A percentile compares a stretch with the other conserved stretches of the same genome.
Conservation (phyloP, 2,888 invertebrate species). For the Oxystoma pomonae region DNA sequence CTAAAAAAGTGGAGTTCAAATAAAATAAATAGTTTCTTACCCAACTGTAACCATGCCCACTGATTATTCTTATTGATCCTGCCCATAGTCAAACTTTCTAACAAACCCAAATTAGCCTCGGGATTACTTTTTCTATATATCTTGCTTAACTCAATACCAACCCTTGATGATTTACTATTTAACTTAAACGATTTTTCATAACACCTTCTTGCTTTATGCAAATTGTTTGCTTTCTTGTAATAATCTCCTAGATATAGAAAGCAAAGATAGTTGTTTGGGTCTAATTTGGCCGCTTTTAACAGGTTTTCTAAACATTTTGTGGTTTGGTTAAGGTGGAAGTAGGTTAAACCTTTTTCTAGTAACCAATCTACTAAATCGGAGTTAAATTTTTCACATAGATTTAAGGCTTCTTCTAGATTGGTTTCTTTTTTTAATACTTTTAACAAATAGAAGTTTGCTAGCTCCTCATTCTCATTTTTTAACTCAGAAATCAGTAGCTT, state of each 20-base stretch:
- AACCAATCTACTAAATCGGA: conserved; percentile 52
- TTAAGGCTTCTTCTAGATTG: conserved; percentile 54
- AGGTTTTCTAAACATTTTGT: conserved; percentile 60
- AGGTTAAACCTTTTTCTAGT: conserved; percentile 57
- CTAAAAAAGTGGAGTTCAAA: no score
- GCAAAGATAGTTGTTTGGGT: conserved; percentile 69
- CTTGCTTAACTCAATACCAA: conserved; percentile 71
- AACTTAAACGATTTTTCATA: conserved; percentile 79
- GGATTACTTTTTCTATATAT: conserved; percentile 53
- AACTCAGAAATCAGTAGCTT: conserved; percentile 42
- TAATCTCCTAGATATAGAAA: conserved; percentile 74
- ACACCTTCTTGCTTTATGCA: conserved; percentile 74
- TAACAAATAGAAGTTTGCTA: conserved; percentile 50
- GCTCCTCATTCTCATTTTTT: conserved; percentile 32
- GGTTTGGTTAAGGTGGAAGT: conserved; percentile 57
- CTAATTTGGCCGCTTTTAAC: conserved; percentile 65
- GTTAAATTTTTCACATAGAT: conserved; percentile 46
- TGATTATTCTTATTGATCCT: conserved; percentile 46
- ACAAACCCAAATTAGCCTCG: conserved; percentile 60
- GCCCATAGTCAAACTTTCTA: conserved; percentile 51
- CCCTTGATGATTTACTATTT: conserved; percentile 61
- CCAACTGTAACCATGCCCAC: conserved; percentile 78
- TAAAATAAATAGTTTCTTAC: no score
- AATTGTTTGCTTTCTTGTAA: conserved; percentile 62
- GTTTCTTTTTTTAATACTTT: conserved; percentile 50